These are phyloP conservation scores for Lepidocyrtoides sp. DNA, from an alignment of 2,888 invertebrate species.

Conservation along the genomic window DNA sequence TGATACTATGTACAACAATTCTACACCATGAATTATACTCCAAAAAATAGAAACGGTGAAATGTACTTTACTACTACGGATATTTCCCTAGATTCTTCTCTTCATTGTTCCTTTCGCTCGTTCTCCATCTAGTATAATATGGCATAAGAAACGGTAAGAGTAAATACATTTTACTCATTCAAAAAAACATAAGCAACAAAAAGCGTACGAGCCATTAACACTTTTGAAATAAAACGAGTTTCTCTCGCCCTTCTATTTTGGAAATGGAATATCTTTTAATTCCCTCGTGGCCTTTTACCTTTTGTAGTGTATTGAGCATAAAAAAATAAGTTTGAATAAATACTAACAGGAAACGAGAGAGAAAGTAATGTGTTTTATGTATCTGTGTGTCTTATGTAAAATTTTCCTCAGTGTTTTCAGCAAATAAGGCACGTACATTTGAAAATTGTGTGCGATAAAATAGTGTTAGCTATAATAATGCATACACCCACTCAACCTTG, in stretches of 20 bases:
- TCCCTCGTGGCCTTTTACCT: conserved; percentile 49
- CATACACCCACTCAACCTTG: too few species aligned
- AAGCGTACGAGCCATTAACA: background rate
- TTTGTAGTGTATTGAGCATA: conserved; percentile 37
- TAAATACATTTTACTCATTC: background rate
- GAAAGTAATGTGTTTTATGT: too few species aligned
- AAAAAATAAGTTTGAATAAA: background rate
- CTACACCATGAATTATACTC: background rate
- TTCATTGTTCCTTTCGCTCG: background rate
- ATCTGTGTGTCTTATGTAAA: too few species aligned
- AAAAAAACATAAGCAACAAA: background rate
- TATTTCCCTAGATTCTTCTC: background rate
- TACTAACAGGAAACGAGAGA: too few species aligned
- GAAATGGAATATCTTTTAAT: conserved; percentile 44
- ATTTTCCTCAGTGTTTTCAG: background rate
- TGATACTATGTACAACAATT: background rate
- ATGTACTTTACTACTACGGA: background rate
- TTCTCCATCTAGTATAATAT: too few species aligned
- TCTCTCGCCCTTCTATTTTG: conserved; percentile 10
- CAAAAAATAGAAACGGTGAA: background rate
- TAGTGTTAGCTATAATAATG: too few species aligned
- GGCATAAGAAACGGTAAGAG: too few species aligned
- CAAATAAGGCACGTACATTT: background rate
- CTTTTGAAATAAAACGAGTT: background rate
- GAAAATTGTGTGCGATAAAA: background rate